Conservation (phyloP, 1,140 invertebrate genomes). For the Dreissena rostriformis region DNA sequence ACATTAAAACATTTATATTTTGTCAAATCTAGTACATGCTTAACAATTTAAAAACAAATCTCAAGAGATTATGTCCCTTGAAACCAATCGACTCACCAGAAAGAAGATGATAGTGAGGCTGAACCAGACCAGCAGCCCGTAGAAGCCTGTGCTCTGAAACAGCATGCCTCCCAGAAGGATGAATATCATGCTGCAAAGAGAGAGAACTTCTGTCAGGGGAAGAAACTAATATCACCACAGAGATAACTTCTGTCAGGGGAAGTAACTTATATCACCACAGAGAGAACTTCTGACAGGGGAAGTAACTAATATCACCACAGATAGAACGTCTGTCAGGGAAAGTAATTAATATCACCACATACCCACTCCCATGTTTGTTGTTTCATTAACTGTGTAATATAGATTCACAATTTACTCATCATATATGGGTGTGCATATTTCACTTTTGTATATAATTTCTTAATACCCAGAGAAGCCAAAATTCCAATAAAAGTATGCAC, state of each 20-base stretch:
- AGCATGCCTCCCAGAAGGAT: conserved; percentile 89
- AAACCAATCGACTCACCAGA: conserved; percentile 86
- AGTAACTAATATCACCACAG: not conserved
- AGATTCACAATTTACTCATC: too few species aligned
- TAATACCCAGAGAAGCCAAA: too few species aligned
- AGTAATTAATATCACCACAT: not conserved
- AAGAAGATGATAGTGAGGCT: conserved; percentile 94
- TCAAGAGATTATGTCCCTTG: not conserved
- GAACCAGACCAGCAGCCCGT: conserved; percentile 89
- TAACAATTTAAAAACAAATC: not conserved
- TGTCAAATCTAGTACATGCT: not conserved
- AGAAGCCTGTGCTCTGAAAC: conserved; percentile 91
- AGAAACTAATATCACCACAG: too few species aligned
- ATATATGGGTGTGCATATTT: too few species aligned
- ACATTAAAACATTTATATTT: conserved; percentile 1
- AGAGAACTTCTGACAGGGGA: not conserved
- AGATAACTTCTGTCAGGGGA: conserved; percentile 8
- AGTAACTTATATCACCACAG: not conserved
- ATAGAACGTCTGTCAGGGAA: not conserved
- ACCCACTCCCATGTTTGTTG: too few species aligned
- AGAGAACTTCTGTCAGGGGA: conserved; percentile 9
- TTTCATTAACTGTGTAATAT: too few species aligned
- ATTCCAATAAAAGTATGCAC: too few species aligned
- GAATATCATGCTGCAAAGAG: conserved; percentile 88
- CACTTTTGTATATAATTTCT: too few species aligned